These are phyloP conservation scores for Tenthredo livida DNA, from an alignment of 2,888 invertebrate genomes.

Conservation along the genomic window DNA sequence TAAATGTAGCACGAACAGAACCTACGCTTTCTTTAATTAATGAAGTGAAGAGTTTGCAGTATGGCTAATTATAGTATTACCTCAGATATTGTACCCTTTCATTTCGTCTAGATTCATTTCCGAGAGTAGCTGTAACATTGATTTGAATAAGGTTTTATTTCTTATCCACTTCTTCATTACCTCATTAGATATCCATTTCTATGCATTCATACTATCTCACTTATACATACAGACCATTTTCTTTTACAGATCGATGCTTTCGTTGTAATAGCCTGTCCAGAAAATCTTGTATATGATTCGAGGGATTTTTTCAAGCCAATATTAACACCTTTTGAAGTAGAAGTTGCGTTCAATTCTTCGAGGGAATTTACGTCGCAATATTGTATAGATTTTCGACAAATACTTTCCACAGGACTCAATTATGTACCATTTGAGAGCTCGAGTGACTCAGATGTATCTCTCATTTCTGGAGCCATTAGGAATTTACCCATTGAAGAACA, in stretches of 20 bases:
- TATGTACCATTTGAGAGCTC: constrained; percentile 77
- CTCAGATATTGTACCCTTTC: not conserved
- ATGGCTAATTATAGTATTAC: not conserved
- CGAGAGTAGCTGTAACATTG: no score
- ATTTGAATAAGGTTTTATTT: no score
- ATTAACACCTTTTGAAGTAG: constrained; percentile 95
- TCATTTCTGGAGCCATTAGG: constrained; percentile 87
- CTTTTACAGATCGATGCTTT: constrained; percentile 90
- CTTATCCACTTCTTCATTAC: no score
- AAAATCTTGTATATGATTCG: constrained; percentile 91
- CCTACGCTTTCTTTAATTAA: not conserved
- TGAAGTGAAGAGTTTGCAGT: not conserved
- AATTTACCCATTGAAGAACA: constrained; percentile 71
- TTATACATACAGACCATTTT: not conserved
- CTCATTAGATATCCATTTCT: no score
- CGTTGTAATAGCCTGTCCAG: constrained; percentile 94
- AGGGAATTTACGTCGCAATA: constrained; percentile 81
- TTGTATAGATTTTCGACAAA: constrained; percentile 87
- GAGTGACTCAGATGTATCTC: constrained; percentile 83
- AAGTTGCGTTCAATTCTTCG: constrained; percentile 86
- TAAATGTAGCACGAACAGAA: constrained; percentile 69
- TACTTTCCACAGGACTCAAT: constrained; percentile 84
- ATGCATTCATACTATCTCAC: not conserved
- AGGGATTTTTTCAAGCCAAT: constrained; percentile 95
- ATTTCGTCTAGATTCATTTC: not conserved